Evolutionary conservation across 2,797 vertebrate genomes (phyloP).

Genomic region (Anguilla anguilla): DNA sequence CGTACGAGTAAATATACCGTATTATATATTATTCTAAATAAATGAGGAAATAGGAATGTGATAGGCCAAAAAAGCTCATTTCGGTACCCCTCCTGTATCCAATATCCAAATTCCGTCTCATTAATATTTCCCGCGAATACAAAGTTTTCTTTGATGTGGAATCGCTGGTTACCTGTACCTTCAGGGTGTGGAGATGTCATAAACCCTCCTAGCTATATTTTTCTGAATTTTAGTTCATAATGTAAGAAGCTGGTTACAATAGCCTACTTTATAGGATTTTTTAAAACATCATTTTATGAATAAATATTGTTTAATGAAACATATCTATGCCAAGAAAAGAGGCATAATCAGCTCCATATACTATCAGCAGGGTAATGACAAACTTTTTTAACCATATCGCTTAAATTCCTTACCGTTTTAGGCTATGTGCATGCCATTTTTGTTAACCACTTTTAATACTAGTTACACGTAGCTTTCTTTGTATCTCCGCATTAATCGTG

Average conservation of each 20-base stretch:
- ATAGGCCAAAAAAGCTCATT: background rate
- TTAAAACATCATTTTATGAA: background rate
- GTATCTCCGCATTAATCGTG: too few relatives aligned
- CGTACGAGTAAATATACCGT: background rate
- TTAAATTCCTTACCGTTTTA: background rate
- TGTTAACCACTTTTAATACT: too few relatives aligned
- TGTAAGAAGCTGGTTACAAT: background rate
- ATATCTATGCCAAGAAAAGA: background rate
- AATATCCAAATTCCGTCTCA: slow-evolving; percentile 15
- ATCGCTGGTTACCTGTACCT: background rate
- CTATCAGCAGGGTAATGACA: background rate
- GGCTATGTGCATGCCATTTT: too few relatives aligned
- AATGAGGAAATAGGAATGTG: background rate
- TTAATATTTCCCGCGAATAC: slow-evolving; percentile 63
- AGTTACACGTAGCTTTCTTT: too few relatives aligned
- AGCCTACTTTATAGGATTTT: background rate
- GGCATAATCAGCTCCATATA: background rate
- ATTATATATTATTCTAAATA: background rate
- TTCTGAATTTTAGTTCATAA: background rate
- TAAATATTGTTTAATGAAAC: background rate
- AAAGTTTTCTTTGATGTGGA: slow-evolving; percentile 4
- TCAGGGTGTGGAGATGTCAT: background rate
- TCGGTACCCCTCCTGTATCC: slow-evolving; percentile 34
- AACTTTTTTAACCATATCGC: background rate
- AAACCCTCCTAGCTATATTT: background rate